Conservation (phyloP, 1,140 invertebrate genomes). For the Euura lappo region DNA sequence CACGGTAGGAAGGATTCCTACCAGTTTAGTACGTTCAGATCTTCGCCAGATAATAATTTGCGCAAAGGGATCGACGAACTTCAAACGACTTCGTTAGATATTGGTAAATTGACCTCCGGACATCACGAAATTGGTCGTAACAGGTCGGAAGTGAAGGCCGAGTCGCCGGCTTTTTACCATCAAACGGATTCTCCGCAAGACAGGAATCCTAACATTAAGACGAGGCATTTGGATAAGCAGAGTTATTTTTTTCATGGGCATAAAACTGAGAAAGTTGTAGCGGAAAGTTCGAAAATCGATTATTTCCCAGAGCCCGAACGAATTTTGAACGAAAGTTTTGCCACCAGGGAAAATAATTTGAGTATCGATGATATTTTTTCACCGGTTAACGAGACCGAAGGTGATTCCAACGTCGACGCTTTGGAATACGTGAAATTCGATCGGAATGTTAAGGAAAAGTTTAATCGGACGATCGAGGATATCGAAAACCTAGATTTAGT, state of each 20-base stretch:
- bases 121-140: slow-evolving; percentile 29
- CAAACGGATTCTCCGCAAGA: slow-evolving; percentile 26
- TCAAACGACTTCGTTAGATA: slow-evolving; percentile 31
- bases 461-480: neutral
- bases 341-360: neutral
- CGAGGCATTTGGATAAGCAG: slow-evolving; percentile 43
- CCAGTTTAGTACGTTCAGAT: slow-evolving; percentile 52
- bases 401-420: neutral
- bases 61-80: slow-evolving; percentile 15
- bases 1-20: slow-evolving; percentile 23
- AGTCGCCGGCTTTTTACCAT: slow-evolving; percentile 31
- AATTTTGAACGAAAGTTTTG: neutral
- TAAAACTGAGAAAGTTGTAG: slow-evolving; percentile 47
- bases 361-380: neutral
- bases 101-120: slow-evolving; percentile 35
- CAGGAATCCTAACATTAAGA: slow-evolving; percentile 35
- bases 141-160: slow-evolving; percentile 20
- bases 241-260: slow-evolving; percentile 52
- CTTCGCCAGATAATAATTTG: slow-evolving; percentile 17
- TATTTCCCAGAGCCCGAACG: neutral
- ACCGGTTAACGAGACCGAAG: neutral
- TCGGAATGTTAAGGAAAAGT: neutral
- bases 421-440: neutral
- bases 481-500: slow-evolving; percentile 23
- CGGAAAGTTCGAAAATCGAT: neutral